Percentiles rank a stretch among this genome's conserved stretches.
phyloP scores from a whole-genome alignment of 2,113 vertebrate genomes.

The Polypterus senegalus region DNA sequence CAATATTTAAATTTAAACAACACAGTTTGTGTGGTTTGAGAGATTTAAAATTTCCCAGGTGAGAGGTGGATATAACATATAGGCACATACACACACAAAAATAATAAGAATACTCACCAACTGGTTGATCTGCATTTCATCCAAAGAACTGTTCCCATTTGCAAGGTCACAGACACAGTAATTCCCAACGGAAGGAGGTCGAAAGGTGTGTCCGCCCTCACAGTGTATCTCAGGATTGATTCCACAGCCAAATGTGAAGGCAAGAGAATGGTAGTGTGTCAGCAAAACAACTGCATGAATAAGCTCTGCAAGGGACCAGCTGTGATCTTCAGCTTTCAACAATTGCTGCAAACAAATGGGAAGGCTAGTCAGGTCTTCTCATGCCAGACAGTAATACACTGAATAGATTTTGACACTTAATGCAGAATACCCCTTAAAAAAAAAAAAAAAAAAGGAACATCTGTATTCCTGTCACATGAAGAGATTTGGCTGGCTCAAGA shows the following conservation, averaged over 20 bases:
- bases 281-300: constrained; percentile 90
- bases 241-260: constrained; percentile 92
- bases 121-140: constrained; percentile 50
- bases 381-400: too few species aligned
- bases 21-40: too few species aligned
- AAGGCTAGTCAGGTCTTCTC: too few species aligned
- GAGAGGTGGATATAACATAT: too few species aligned
- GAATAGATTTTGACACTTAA: too few species aligned
- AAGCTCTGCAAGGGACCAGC: constrained; percentile 92
- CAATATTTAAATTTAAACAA: too few species aligned
- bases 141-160: constrained; percentile 73
- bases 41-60: too few species aligned
- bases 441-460: too few species aligned
- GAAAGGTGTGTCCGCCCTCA: constrained; percentile 87
- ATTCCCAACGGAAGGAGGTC: constrained; percentile 75
- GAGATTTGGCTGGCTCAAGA: too few species aligned
- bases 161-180: constrained; percentile 85
- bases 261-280: constrained; percentile 94
- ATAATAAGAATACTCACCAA: constrained; percentile 31
- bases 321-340: constrained; percentile 88
- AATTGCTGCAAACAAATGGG: constrained; percentile 52
- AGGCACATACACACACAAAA: too few species aligned
- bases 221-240: constrained; percentile 89
- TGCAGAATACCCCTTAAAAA: too few species aligned
- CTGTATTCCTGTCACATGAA: too few species aligned